A percentile compares a stretch with the other conserved stretches of the same genome.
Evolutionary conservation across 2,113 vertebrate genomes (phyloP).

Genomic region (Geothlypis trichas): DNA sequence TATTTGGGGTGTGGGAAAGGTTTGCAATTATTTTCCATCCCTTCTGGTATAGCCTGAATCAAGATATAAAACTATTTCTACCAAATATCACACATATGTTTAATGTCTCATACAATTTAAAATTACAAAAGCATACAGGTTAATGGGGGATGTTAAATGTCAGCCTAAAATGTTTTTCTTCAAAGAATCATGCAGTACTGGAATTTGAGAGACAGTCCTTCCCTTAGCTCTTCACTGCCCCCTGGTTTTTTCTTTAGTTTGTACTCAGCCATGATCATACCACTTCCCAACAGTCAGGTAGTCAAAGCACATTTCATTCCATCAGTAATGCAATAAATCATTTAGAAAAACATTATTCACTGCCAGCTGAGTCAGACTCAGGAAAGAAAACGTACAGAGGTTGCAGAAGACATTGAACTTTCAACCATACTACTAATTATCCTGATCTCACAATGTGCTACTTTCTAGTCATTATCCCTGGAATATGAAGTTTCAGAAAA

Average conservation of each 20-base stretch:
- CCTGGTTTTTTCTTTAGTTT: not conserved
- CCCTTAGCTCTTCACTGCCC: not conserved
- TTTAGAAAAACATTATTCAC: constrained; percentile 23
- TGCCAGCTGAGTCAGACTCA: constrained; percentile 8
- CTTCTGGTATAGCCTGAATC: not conserved
- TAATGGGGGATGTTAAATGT: rapidly evolving
- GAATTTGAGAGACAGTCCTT: not conserved
- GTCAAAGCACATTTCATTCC: not conserved
- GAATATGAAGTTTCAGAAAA: not conserved
- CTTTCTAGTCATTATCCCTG: not conserved
- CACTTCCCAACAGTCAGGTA: not conserved
- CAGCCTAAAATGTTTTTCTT: not conserved
- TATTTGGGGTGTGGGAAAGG: not conserved
- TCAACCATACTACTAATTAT: not conserved
- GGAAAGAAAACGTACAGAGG: not conserved
- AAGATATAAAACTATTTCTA: not conserved
- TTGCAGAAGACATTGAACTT: not conserved
- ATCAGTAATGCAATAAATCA: not conserved
- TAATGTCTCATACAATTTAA: not conserved
- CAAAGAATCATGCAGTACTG: not conserved
- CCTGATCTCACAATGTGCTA: not conserved
- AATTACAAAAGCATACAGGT: not conserved
- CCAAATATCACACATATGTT: not conserved
- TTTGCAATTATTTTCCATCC: not conserved
- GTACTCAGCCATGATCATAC: not conserved